Percentiles rank a stretch among this genome's conserved stretches.
These are phyloP conservation scores for Hoplodrina ambigua DNA, from an alignment of 2,888 invertebrate species.

Conservation along the genomic window DNA sequence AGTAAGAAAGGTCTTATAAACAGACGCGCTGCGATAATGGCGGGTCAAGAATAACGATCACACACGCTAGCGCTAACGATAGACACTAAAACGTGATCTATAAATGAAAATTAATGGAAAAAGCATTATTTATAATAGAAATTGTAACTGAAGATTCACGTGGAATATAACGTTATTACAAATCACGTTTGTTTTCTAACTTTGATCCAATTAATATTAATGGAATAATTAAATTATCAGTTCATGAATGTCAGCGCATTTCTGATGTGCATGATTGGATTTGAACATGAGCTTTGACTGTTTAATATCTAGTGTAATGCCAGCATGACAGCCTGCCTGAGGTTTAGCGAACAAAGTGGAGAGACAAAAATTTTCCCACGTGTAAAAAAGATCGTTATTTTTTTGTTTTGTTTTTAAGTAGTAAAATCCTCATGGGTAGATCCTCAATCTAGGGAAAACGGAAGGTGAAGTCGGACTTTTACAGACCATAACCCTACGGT, in stretches of 20 bases:
- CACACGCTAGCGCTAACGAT: conserved; percentile 13
- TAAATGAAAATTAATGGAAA: conserved; percentile 1
- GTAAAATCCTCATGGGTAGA: no score
- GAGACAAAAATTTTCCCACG: no score
- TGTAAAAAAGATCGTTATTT: no score
- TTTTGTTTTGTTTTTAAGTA: no score
- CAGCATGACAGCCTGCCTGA: no score
- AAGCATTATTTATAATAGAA: conserved; percentile 12
- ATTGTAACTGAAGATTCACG: neutral
- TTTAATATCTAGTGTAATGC: neutral
- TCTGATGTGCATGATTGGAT: neutral
- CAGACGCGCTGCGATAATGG: conserved; percentile 49
- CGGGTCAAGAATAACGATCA: conserved; percentile 56
- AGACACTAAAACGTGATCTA: conserved; percentile 30
- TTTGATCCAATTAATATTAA: neutral
- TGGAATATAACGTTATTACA: conserved; percentile 5
- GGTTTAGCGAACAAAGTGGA: no score
- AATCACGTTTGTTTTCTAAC: conserved; percentile 13
- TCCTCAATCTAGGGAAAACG: no score
- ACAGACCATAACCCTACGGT: no score
- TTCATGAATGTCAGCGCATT: neutral
- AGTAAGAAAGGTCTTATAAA: conserved; percentile 40
- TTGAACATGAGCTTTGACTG: neutral
- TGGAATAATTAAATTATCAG: neutral
- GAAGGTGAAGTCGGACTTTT: no score